A percentile compares a stretch with the other conserved stretches of the same genome.
Conservation (phyloP, 2,797 vertebrate species). For the Notolabrus celidotus region DNA sequence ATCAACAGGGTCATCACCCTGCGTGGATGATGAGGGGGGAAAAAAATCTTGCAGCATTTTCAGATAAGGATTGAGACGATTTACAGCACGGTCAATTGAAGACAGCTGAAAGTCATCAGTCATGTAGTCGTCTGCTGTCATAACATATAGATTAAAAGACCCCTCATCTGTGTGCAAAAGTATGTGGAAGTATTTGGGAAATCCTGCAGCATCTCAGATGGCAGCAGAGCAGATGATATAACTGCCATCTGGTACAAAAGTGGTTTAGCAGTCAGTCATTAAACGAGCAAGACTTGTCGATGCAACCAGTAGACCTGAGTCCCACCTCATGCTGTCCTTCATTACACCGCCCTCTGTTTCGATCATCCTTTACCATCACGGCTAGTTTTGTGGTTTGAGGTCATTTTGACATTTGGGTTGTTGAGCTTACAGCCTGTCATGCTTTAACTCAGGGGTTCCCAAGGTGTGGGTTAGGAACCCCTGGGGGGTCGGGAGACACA, state of each 20-base stretch:
- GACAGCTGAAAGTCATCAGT: neutral
- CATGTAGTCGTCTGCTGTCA: neutral
- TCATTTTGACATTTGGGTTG: neutral
- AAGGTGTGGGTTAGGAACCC: too few species aligned
- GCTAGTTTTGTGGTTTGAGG: neutral
- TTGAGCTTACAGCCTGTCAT: too few species aligned
- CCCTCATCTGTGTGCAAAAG: too few species aligned
- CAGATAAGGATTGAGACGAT: neutral
- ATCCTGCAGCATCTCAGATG: too few species aligned
- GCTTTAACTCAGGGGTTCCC: too few species aligned
- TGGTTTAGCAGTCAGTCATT: too few species aligned
- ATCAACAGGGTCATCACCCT: constrained; percentile 7
- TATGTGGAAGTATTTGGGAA: too few species aligned
- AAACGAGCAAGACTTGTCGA: too few species aligned
- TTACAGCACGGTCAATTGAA: neutral
- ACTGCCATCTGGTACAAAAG: too few species aligned
- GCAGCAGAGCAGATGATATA: neutral
- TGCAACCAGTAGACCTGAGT: neutral
- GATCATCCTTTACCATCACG: neutral
- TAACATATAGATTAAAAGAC: too few species aligned
- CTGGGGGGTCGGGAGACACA: too few species aligned
- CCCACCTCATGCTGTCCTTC: neutral
- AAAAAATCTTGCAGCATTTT: neutral
- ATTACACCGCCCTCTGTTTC: neutral
- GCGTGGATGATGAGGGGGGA: constrained; percentile 4